A percentile compares a stretch with the other conserved stretches of the same genome.
These are phyloP conservation scores for Callionymus lyra DNA, from an alignment of 2,113 vertebrate genomes.

Conservation along the genomic window DNA sequence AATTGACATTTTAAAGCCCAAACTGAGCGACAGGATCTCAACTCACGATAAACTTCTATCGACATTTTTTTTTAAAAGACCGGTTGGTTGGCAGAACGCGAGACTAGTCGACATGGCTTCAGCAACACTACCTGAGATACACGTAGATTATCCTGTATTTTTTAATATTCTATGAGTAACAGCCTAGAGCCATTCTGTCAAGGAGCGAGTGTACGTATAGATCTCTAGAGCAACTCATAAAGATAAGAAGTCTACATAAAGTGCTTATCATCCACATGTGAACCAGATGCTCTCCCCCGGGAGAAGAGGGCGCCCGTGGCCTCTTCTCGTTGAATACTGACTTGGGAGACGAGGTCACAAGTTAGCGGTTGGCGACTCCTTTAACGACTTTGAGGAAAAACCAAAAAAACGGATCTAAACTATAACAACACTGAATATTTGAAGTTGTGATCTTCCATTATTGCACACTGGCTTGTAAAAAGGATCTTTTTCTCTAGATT, in stretches of 20 bases:
- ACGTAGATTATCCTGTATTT: constrained; percentile 59
- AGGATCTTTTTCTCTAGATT: too few relatives aligned
- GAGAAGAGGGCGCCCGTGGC: constrained; percentile 21
- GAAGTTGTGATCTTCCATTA: constrained; percentile 12
- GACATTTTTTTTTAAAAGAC: constrained; percentile 24
- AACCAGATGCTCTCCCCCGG: constrained; percentile 48
- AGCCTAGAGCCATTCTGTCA: constrained; percentile 64
- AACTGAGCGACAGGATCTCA: constrained; percentile 2
- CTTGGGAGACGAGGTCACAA: constrained; percentile 32
- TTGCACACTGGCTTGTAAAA: constrained; percentile 46
- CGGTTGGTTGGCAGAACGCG: constrained; percentile 31
- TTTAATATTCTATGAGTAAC: constrained; percentile 57
- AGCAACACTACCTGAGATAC: constrained; percentile 72
- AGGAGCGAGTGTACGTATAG: constrained; percentile 55
- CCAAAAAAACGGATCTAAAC: too few relatives aligned
- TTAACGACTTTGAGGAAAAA: too few relatives aligned
- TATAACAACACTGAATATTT: too few relatives aligned
- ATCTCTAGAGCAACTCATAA: constrained; percentile 53
- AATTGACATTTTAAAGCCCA: constrained; percentile 13
- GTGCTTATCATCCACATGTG: constrained; percentile 65
- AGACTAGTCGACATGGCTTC: constrained; percentile 62
- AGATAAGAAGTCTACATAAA: constrained; percentile 67
- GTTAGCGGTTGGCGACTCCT: constrained; percentile 39
- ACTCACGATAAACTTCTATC: too few relatives aligned
- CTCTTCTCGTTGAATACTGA: constrained; percentile 29